A percentile compares a stretch with the other conserved stretches of the same genome.
Conservation (phyloP, 2,888 invertebrate species). For the Schizaphis graminum region DNA sequence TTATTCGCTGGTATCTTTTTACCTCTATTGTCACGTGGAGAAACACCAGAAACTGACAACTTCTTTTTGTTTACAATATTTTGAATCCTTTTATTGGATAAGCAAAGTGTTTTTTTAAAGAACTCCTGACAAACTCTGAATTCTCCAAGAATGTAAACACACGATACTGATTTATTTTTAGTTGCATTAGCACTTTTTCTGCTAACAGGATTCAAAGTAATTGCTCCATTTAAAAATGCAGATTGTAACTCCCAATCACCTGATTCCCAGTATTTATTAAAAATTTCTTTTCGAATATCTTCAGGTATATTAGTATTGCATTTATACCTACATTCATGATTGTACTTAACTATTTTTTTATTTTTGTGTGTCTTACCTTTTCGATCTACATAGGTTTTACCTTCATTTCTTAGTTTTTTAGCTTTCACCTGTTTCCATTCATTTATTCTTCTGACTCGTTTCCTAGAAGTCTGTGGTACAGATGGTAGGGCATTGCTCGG, state of each 20-base stretch:
- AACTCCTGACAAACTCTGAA: neutral
- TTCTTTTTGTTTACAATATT: conserved; percentile 50
- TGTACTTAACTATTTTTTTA: neutral
- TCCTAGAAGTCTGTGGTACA: neutral
- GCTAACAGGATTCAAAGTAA: no score
- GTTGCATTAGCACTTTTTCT: neutral
- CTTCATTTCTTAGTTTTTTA: neutral
- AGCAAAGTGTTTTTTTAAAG: conserved; percentile 3
- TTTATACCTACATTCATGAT: neutral
- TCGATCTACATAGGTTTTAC: neutral
- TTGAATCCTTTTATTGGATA: conserved; percentile 30
- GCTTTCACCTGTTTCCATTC: conserved; percentile 7
- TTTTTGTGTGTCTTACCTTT: neutral
- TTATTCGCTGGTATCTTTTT: neutral
- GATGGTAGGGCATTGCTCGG: no score
- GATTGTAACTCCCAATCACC: neutral
- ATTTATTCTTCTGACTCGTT: neutral
- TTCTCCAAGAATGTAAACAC: neutral
- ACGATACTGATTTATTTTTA: neutral
- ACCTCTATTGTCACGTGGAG: conserved; percentile 14
- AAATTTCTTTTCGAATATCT: neutral
- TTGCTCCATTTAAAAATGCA: neutral
- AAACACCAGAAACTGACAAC: conserved; percentile 34
- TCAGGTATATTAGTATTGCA: neutral
- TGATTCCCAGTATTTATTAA: neutral